These are phyloP conservation scores for Mus musculus DNA, from an alignment of 2,113 vertebrate species.

Conservation along the genomic window DNA sequence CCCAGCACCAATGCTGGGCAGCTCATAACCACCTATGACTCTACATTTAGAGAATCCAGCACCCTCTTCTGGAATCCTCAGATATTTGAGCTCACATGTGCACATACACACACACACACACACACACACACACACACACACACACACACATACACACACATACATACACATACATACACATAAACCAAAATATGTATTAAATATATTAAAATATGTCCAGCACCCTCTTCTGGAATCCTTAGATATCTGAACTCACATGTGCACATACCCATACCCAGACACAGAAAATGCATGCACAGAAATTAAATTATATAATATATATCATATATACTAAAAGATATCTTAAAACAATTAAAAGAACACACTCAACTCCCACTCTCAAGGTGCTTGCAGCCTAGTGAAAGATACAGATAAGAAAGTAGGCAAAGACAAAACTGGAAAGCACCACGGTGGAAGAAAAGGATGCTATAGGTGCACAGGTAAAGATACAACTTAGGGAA, in stretches of 20 bases:
- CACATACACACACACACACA: no score
- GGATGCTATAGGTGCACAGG: background rate
- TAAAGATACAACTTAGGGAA: background rate
- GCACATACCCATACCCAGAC: no score
- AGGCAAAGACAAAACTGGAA: background rate
- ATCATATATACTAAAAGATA: background rate
- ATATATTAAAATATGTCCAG: background rate
- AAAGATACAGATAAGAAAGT: background rate
- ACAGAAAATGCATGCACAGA: background rate
- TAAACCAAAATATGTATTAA: background rate
- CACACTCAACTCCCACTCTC: background rate
- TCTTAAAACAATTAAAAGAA: background rate
- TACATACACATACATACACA: background rate
- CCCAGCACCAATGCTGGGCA: background rate
- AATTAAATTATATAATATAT: no score
- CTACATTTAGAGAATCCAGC: background rate
- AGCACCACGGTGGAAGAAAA: background rate
- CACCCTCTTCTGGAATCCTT: background rate
- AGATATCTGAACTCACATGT: no score
- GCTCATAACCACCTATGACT: background rate
- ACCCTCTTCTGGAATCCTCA: background rate
- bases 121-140: no score
- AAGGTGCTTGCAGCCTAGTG: background rate
- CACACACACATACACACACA: no score
- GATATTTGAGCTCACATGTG: no score